These are phyloP conservation scores for Sclerodermus sp. DNA, from an alignment of 2,888 invertebrate genomes.

Conservation along the genomic window DNA sequence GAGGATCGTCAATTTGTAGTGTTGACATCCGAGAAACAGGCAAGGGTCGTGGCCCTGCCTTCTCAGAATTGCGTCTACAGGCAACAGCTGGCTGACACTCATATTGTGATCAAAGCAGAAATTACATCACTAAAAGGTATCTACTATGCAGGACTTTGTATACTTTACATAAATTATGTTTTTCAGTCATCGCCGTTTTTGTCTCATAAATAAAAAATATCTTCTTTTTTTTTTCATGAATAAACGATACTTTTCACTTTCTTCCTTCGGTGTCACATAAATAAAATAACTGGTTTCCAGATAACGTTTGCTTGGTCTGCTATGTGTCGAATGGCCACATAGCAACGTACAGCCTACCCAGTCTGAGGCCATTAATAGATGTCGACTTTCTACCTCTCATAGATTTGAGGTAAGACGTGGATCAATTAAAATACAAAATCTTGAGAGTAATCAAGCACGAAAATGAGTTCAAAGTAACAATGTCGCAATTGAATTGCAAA, in stretches of 20 bases:
- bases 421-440: no score
- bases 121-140: slow-evolving; percentile 88
- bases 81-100: slow-evolving; percentile 88
- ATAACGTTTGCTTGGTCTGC: slow-evolving; percentile 91
- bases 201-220: no score
- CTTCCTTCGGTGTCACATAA: no score
- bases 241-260: slow-evolving; percentile 70
- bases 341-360: slow-evolving; percentile 92
- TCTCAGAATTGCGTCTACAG: slow-evolving; percentile 94
- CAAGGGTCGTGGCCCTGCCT: slow-evolving; percentile 89
- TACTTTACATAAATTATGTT: no score
- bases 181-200: no score
- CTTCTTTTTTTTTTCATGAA: slow-evolving; percentile 70
- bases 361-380: slow-evolving; percentile 88
- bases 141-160: no score
- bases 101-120: slow-evolving; percentile 93
- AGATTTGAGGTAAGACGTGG: slow-evolving; percentile 78
- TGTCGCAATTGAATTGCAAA: no score
- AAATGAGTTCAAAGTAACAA: no score
- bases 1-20: slow-evolving; percentile 91
- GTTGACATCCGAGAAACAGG: slow-evolving; percentile 93
- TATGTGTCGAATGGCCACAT: slow-evolving; percentile 95
- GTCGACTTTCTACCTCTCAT: slow-evolving; percentile 92
- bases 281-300: slow-evolving; percentile 61
- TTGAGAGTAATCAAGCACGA: no score